Percentiles rank a stretch among this genome's conserved stretches.
Evolutionary conservation across 2,113 vertebrate genomes (phyloP).

Genomic region (Coturnix japonica): DNA sequence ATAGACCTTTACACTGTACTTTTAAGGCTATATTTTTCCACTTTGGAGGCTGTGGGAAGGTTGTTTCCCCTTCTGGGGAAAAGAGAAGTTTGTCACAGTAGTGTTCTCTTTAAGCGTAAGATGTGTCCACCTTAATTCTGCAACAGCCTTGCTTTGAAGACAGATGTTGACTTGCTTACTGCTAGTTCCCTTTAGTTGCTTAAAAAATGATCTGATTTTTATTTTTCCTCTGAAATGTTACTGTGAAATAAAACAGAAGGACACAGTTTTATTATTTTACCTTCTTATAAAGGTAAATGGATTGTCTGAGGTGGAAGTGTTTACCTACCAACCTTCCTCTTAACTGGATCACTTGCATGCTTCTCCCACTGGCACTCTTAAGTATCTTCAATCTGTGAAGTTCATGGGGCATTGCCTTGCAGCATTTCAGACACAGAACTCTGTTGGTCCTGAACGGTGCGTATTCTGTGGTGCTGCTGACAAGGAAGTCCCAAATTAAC

Average conservation of each 20-base stretch:
- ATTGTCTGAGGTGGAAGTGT: background rate
- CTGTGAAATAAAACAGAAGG: background rate
- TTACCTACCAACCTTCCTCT: background rate
- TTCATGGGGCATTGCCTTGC: fast-evolving
- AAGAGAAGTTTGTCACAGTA: background rate
- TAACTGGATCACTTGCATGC: fast-evolving
- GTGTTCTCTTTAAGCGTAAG: background rate
- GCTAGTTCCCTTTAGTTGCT: background rate
- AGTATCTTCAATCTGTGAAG: background rate
- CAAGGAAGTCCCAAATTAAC: background rate
- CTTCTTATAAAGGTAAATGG: background rate
- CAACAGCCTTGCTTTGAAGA: background rate
- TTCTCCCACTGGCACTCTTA: background rate
- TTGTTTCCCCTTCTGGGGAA: background rate
- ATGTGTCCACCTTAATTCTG: background rate
- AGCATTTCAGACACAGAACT: fast-evolving
- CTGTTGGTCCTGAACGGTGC: no score
- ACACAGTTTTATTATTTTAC: background rate
- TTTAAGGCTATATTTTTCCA: background rate
- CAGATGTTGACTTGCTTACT: background rate
- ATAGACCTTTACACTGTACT: background rate
- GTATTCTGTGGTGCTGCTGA: background rate
- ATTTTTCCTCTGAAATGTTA: background rate
- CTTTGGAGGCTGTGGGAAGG: background rate
- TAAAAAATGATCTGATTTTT: background rate